Conservation (phyloP, 1,140 invertebrate species). For the Mactra quadrangularis region DNA sequence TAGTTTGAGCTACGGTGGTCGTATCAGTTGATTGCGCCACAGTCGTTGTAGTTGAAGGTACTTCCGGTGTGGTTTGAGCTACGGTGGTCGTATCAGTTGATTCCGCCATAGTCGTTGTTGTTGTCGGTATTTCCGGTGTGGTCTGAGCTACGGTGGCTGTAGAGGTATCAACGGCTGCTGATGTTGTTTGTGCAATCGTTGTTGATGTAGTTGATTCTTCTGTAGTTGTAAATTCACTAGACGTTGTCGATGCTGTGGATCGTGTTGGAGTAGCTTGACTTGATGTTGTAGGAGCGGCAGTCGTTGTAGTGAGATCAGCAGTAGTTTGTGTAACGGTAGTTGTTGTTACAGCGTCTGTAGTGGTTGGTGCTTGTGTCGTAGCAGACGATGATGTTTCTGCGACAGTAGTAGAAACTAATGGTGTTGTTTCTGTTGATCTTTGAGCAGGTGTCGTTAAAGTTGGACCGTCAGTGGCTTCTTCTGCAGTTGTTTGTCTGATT, state of each 20-base stretch:
- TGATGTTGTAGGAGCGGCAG: neutral
- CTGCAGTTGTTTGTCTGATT: too few species aligned
- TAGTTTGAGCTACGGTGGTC: neutral
- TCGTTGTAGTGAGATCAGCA: neutral
- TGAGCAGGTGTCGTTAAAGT: neutral
- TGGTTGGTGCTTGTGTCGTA: slow-evolving; percentile 6
- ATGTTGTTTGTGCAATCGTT: neutral
- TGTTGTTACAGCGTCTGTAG: neutral
- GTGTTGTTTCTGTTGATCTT: neutral
- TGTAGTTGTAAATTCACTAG: neutral
- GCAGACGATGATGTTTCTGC: neutral
- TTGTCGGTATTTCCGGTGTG: neutral
- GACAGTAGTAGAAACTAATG: neutral
- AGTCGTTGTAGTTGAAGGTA: neutral
- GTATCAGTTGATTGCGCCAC: neutral
- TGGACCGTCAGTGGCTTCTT: neutral
- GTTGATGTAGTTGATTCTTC: neutral
- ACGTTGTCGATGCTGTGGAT: neutral
- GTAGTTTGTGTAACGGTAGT: neutral
- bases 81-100: neutral
- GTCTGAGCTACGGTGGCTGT: neutral
- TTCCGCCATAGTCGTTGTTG: neutral
- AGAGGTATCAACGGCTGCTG: too few species aligned
- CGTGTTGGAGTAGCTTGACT: too few species aligned
- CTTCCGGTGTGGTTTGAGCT: neutral